These are phyloP conservation scores for Dryobota labecula DNA, from an alignment of 2,888 invertebrate genomes.

Conservation along the genomic window DNA sequence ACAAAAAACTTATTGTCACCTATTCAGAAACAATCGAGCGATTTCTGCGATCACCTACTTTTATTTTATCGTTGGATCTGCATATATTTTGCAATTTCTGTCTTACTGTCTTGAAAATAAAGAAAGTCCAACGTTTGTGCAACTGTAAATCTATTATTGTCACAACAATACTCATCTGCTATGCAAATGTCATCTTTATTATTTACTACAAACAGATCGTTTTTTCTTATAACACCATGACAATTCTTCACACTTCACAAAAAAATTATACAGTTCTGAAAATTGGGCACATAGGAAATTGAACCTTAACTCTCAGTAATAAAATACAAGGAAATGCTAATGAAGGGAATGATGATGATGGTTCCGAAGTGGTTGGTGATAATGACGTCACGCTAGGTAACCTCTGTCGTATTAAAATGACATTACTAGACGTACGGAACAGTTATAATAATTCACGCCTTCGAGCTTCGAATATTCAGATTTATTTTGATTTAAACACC, in stretches of 20 bases:
- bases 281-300: slow-evolving; percentile 45
- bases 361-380: slow-evolving; percentile 73
- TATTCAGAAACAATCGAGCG: slow-evolving; percentile 85
- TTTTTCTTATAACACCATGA: slow-evolving; percentile 72
- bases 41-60: slow-evolving; percentile 77
- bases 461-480: slow-evolving; percentile 74
- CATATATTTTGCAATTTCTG: slow-evolving; percentile 35
- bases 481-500: slow-evolving; percentile 68
- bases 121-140: slow-evolving; percentile 15
- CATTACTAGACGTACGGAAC: slow-evolving; percentile 85
- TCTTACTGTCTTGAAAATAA: slow-evolving; percentile 56
- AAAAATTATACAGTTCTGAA: slow-evolving; percentile 18
- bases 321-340: slow-evolving; percentile 38
- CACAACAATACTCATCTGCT: slow-evolving; percentile 41
- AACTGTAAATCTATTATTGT: slow-evolving; percentile 49
- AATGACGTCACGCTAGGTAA: slow-evolving; percentile 88
- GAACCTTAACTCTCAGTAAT: slow-evolving; percentile 58
- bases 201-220: slow-evolving; percentile 69
- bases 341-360: slow-evolving; percentile 38
- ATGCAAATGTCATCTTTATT: slow-evolving; percentile 75
- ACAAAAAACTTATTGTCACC: slow-evolving; percentile 88
- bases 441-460: slow-evolving; percentile 86
- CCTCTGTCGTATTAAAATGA: slow-evolving; percentile 86
- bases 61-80: slow-evolving; percentile 5
- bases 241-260: slow-evolving; percentile 65